Percentiles rank a stretch among this genome's conserved stretches.
These are phyloP conservation scores for Phorcus lineatus DNA, from an alignment of 2,888 invertebrate genomes.

Conservation along the genomic window DNA sequence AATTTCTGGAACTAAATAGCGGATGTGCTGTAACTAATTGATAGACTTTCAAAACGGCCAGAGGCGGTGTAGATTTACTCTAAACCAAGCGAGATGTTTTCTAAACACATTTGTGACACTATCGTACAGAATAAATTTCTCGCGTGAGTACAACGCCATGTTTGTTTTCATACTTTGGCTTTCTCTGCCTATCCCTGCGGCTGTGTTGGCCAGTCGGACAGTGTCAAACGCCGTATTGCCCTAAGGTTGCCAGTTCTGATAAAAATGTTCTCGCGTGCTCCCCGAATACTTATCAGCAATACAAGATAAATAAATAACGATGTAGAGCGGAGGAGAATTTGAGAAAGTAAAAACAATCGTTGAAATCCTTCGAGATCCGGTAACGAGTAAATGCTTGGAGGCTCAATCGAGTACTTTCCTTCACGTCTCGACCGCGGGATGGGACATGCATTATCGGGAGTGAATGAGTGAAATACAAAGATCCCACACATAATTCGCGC, in stretches of 20 bases:
- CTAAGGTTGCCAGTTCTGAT: slow-evolving; percentile 15
- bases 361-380: background rate
- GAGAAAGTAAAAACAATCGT: slow-evolving; percentile 19
- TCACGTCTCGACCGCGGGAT: background rate
- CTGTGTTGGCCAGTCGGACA: background rate
- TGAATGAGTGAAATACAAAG: background rate
- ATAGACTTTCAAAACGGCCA: slow-evolving; percentile 2
- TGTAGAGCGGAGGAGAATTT: slow-evolving; percentile 14
- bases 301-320: slow-evolving; percentile 22
- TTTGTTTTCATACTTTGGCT: background rate
- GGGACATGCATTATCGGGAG: slow-evolving; percentile 13
- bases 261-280: slow-evolving; percentile 20
- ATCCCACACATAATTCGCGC: slow-evolving; percentile 8
- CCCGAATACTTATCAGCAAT: slow-evolving; percentile 8
- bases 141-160: background rate
- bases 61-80: slow-evolving; percentile 5
- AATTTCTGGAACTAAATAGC: background rate
- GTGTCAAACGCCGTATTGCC: background rate
- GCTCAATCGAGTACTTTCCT: background rate
- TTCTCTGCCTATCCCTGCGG: background rate
- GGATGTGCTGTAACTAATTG: slow-evolving; percentile 23
- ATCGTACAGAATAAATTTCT: slow-evolving; percentile 9
- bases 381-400: background rate
- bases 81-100: slow-evolving; percentile 5
- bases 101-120: slow-evolving; percentile 25